Base-by-base conservation (phyloP, 2,888 invertebrate genomes). In the Seira musarum region DNA sequence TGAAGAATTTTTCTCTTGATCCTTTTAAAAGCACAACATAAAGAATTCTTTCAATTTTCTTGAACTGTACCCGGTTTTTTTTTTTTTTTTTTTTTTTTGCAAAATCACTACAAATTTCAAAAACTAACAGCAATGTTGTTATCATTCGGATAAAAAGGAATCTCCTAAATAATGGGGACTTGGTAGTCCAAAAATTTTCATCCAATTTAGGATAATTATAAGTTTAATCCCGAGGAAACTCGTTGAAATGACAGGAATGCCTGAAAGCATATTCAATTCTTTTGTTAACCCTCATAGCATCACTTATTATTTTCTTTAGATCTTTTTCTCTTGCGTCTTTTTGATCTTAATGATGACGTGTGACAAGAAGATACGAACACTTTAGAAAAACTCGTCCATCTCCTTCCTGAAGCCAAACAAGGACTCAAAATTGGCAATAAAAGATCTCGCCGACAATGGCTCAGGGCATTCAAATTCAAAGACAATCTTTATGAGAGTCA, bases 291-390 rank as follows among this genome's bases (percentile, higher is more conserved):
- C n/a, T 60, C 10, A 60, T 60, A 60, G 22, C 60, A 15, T 60
- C 10, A 60, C n/a, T 5, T 22, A 21, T 60, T 60, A 6, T n/a
- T 60, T n/a, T 49, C 49, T 49, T 49, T 49, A 49, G 49, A 60
- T 60, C 22, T 60, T 21, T 21, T 60, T 21, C 22, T 60, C 60
- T 60, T 21, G 49, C 49, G 49, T 49, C 49, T 53, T 13, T 22
- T 60, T 60, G 60, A 60, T 60, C 60, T 60, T 60, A 60, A 60
- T 60, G 60, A 60, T 60, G 60, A 60, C 60, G 60, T 60, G 60
- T 22, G 60, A 60, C 60, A 60, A 60, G 60, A 21, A 60, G 60
- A 60, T 60, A 60, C n/a, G 60, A 60, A 60, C 60, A 60, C 60
- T 60, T 60, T 8, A 53, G 53, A 60, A 60, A 60, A 60, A 60